A percentile compares a stretch with the other conserved stretches of the same genome.
Evolutionary conservation across 2,888 invertebrate species (phyloP).

Genomic region (Tridacna gigas): DNA sequence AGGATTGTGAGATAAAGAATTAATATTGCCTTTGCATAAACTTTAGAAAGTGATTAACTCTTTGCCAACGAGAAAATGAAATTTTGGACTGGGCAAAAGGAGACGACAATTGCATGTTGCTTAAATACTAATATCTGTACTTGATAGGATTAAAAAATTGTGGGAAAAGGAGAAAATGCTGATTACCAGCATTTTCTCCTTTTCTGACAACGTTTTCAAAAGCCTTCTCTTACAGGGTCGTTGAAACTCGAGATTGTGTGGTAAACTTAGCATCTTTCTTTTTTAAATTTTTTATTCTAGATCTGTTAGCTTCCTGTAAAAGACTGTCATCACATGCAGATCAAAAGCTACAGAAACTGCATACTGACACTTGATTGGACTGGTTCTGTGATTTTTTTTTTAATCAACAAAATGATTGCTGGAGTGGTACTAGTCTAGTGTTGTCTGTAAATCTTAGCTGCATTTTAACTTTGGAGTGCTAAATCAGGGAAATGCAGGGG

Average conservation of each 20-base stretch:
- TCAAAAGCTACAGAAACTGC: constrained; percentile 62
- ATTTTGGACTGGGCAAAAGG: too few species aligned
- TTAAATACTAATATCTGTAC: neutral
- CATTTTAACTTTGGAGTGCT: too few species aligned
- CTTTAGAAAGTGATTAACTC: too few species aligned
- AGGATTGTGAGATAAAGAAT: too few species aligned
- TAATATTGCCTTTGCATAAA: too few species aligned
- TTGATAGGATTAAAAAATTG: neutral
- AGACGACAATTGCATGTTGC: too few species aligned
- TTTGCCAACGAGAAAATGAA: too few species aligned
- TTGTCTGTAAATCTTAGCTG: too few species aligned
- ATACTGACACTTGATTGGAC: constrained; percentile 21
- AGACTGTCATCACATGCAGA: constrained; percentile 66
- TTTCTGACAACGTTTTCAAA: neutral
- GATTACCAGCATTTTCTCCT: neutral
- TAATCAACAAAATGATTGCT: too few species aligned
- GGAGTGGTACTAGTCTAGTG: too few species aligned
- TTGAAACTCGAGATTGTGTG: too few species aligned
- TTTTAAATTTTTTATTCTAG: constrained; percentile 55
- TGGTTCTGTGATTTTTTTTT: neutral
- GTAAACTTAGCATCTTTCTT: neutral
- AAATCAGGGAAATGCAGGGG: too few species aligned
- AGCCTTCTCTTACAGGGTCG: neutral
- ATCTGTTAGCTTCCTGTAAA: constrained; percentile 70
- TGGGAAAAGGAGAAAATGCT: neutral